Evolutionary conservation across 1,140 invertebrate genomes (phyloP).

Genomic region (Bombus vancouverensis): DNA sequence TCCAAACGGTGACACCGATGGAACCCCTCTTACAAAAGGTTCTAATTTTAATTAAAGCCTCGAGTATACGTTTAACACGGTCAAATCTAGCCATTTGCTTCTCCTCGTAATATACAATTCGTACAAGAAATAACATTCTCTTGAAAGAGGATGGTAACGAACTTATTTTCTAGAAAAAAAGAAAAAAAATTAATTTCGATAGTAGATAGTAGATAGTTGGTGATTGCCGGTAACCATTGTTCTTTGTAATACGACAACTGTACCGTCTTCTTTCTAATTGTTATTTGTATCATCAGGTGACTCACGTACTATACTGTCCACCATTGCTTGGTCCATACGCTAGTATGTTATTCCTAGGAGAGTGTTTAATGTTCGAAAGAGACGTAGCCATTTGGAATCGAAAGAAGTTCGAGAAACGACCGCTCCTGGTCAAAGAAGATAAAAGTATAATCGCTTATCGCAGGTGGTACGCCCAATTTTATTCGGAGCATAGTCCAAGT

Average conservation of each 20-base stretch:
- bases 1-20: constrained; percentile 92
- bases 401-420: constrained; percentile 89
- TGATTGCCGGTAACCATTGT: no score
- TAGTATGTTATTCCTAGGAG: constrained; percentile 87
- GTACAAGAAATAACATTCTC: no score
- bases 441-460: constrained; percentile 87
- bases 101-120: neutral
- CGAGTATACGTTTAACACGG: neutral
- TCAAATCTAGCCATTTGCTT: neutral
- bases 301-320: constrained; percentile 89
- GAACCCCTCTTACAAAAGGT: constrained; percentile 91
- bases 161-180: neutral
- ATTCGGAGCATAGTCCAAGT: constrained; percentile 88
- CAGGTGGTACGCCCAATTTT: constrained; percentile 94
- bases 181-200: neutral
- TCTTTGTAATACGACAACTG: neutral
- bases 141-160: neutral
- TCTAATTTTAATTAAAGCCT: constrained; percentile 85
- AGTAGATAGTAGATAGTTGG: neutral
- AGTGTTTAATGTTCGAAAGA: constrained; percentile 92
- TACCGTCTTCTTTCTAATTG: neutral
- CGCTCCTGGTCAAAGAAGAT: constrained; percentile 90
- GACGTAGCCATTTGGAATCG: constrained; percentile 95
- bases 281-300: constrained; percentile 81
- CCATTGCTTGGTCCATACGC: constrained; percentile 85